Evolutionary conservation across 2,797 vertebrate species (phyloP).

Genomic region (Sylvia borin): DNA sequence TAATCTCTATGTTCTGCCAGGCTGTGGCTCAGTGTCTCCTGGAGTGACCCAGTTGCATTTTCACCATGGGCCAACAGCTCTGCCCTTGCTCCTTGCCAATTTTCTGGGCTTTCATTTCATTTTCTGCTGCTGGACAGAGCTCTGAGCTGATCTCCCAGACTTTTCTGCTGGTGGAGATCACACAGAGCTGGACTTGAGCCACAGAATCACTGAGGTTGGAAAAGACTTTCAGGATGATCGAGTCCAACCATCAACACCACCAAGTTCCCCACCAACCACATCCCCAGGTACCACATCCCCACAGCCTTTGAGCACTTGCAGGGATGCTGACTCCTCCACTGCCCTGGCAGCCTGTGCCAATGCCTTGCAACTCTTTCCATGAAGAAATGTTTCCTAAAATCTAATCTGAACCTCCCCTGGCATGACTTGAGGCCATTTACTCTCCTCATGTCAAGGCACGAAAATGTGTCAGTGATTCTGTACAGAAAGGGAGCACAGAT

Average conservation of each 20-base stretch:
- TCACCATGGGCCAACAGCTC: background rate
- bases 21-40: background rate
- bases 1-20: background rate
- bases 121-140: background rate
- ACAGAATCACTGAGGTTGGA: background rate
- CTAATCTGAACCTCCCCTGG: background rate
- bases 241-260: background rate
- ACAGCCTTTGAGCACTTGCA: background rate
- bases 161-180: background rate
- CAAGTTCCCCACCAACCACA: background rate
- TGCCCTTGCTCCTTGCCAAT: background rate
- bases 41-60: background rate
- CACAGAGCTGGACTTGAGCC: background rate
- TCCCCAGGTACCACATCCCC: background rate
- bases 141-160: background rate
- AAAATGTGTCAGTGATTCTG: background rate
- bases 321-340: background rate
- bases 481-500: background rate
- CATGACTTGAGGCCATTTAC: accelerated
- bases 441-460: background rate
- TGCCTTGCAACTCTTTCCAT: background rate
- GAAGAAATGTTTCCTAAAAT: background rate
- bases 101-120: background rate
- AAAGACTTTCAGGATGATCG: background rate
- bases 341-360: background rate